Evolutionary conservation across 2,113 vertebrate genomes (phyloP).

Genomic region (Maylandia zebra): DNA sequence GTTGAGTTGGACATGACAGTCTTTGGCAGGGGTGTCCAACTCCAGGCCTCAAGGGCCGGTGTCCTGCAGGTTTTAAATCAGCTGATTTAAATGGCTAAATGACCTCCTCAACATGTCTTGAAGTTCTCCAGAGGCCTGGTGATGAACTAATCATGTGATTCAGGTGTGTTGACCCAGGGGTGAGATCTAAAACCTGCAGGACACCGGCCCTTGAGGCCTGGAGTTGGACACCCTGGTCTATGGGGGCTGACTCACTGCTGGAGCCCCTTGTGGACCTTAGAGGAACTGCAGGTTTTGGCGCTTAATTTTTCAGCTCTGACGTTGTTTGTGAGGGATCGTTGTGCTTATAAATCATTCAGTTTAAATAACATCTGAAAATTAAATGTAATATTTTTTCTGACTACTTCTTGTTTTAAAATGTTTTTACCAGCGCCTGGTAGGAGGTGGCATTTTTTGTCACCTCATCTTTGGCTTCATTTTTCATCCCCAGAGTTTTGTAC

Average conservation of each 20-base stretch:
- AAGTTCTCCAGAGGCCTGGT: neutral
- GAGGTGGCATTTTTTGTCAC: neutral
- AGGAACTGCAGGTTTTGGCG: neutral
- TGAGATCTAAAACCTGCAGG: neutral
- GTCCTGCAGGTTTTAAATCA: neutral
- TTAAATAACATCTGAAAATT: neutral
- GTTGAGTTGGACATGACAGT: neutral
- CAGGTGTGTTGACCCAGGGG: neutral
- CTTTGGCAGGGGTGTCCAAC: neutral
- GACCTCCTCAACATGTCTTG: neutral
- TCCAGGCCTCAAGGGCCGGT: neutral
- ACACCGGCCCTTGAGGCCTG: neutral
- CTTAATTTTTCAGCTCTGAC: neutral
- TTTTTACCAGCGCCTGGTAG: neutral
- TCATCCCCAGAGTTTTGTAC: neutral
- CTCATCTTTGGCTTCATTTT: neutral
- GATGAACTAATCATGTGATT: neutral
- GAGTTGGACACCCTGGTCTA: neutral
- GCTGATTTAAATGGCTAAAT: neutral
- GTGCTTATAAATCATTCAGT: neutral
- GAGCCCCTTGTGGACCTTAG: neutral
- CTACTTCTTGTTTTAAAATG: neutral
- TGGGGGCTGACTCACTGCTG: neutral
- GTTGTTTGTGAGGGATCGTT: neutral
- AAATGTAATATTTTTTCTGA: neutral